Evolutionary conservation across 2,113 vertebrate genomes (phyloP).

Genomic region (Albula goreensis): DNA sequence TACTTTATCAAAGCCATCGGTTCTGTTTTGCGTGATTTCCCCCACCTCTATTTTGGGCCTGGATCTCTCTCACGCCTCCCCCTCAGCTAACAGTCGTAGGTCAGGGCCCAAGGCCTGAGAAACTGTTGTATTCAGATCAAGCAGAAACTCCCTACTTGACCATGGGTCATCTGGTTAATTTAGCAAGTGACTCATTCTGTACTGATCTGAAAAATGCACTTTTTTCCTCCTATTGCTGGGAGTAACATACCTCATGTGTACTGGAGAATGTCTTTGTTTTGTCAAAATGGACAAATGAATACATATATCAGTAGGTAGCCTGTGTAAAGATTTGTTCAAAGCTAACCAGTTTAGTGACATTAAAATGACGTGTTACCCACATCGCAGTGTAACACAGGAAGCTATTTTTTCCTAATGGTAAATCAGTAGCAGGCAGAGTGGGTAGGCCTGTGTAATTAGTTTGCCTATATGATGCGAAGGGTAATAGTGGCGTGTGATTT

Average conservation of each 20-base stretch:
- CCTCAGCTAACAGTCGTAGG: background rate
- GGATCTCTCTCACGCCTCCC: background rate
- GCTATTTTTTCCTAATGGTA: too few relatives aligned
- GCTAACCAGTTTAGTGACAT: background rate
- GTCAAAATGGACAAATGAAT: background rate
- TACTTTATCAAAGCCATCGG: background rate
- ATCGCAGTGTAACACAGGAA: background rate
- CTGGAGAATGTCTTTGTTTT: background rate
- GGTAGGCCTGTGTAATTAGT: background rate
- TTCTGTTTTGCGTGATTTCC: background rate
- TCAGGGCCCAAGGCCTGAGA: background rate
- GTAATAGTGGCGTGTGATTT: background rate
- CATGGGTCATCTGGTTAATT: background rate
- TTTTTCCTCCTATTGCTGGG: background rate
- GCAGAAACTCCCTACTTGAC: background rate
- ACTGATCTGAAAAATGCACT: background rate
- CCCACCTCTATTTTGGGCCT: background rate
- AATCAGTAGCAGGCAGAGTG: background rate
- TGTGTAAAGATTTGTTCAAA: background rate
- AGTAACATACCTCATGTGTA: background rate
- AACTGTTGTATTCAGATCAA: background rate
- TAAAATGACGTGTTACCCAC: background rate
- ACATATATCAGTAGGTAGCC: background rate
- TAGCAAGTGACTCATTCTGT: background rate
- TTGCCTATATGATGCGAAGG: background rate